phyloP scores from a whole-genome alignment of 1,140 invertebrate species.

The Prorops nasuta region DNA sequence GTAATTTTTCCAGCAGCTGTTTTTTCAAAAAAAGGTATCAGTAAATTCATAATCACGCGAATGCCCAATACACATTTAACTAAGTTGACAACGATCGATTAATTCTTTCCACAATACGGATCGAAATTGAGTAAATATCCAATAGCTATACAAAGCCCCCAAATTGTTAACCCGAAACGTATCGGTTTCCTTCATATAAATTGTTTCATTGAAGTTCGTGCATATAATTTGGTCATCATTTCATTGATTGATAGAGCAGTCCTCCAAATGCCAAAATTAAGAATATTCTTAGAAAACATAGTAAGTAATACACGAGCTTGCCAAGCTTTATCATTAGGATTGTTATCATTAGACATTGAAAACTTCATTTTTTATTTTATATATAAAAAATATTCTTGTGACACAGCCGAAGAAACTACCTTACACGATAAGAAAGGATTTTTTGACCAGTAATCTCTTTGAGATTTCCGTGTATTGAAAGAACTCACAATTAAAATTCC shows the following conservation, averaged over 20 bases:
- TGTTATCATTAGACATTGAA: slow-evolving; percentile 13
- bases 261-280: slow-evolving; percentile 22
- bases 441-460: slow-evolving; percentile 20
- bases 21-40: slow-evolving; percentile 11
- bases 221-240: slow-evolving; percentile 43
- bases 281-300: slow-evolving; percentile 23
- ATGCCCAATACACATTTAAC: slow-evolving; percentile 13
- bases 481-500: slow-evolving; percentile 13
- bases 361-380: slow-evolving; percentile 18
- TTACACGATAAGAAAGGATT: slow-evolving; percentile 13
- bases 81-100: slow-evolving; percentile 7
- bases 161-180: slow-evolving; percentile 41
- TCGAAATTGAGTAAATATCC: slow-evolving; percentile 41
- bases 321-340: slow-evolving; percentile 10
- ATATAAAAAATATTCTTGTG: slow-evolving; percentile 4
- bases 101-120: slow-evolving; percentile 37
- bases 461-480: slow-evolving; percentile 18
- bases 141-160: slow-evolving; percentile 33
- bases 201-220: slow-evolving; percentile 43
- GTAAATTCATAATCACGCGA: slow-evolving; percentile 15
- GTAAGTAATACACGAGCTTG: slow-evolving; percentile 28
- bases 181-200: slow-evolving; percentile 44
- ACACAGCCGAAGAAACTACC: slow-evolving; percentile 8
- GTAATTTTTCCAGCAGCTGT: slow-evolving; percentile 6
- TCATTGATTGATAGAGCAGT: slow-evolving; percentile 39